phyloP scores from a whole-genome alignment of 2,888 invertebrate species.

The Caenorhabditis uteleia region DNA sequence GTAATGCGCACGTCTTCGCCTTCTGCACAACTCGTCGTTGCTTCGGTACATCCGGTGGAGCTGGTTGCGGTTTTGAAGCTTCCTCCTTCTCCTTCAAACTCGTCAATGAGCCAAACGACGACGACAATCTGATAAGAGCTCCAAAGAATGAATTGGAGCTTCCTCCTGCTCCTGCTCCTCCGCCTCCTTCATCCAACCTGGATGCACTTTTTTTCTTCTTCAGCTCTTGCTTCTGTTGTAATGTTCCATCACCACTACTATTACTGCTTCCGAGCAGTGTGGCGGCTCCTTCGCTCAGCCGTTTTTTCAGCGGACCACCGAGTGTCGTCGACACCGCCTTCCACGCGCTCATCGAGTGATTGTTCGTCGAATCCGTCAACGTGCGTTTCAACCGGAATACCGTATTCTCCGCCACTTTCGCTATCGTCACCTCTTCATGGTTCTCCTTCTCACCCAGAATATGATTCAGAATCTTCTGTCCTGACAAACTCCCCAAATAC shows the following conservation, averaged over 20 bases:
- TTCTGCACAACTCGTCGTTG: background rate
- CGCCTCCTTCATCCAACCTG: slow-evolving; percentile 12
- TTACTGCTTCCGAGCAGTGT: slow-evolving; percentile 15
- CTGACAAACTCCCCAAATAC: slow-evolving; percentile 20
- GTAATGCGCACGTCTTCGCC: background rate
- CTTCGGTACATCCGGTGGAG: no score
- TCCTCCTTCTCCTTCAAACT: background rate
- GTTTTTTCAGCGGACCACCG: slow-evolving; percentile 42
- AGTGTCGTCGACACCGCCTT: slow-evolving; percentile 27
- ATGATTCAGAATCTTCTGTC: slow-evolving; percentile 7
- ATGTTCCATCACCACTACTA: slow-evolving; percentile 5
- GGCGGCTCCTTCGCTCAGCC: slow-evolving; percentile 32
- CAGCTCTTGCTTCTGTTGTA: slow-evolving; percentile 1
- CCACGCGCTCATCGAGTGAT: slow-evolving; percentile 12
- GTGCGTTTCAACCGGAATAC: slow-evolving; percentile 30
- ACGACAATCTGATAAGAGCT: slow-evolving; percentile 38
- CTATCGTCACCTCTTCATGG: slow-evolving; percentile 17
- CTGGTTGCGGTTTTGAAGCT: background rate
- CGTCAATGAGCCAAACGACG: background rate
- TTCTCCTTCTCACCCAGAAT: slow-evolving; percentile 21
- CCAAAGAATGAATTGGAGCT: slow-evolving; percentile 35
- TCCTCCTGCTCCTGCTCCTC: slow-evolving; percentile 17
- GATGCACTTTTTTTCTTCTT: background rate
- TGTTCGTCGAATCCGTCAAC: slow-evolving; percentile 32
- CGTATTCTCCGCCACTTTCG: slow-evolving; percentile 25